These are phyloP conservation scores for Corythornis cristatus DNA, from an alignment of 2,113 vertebrate genomes.

Conservation along the genomic window DNA sequence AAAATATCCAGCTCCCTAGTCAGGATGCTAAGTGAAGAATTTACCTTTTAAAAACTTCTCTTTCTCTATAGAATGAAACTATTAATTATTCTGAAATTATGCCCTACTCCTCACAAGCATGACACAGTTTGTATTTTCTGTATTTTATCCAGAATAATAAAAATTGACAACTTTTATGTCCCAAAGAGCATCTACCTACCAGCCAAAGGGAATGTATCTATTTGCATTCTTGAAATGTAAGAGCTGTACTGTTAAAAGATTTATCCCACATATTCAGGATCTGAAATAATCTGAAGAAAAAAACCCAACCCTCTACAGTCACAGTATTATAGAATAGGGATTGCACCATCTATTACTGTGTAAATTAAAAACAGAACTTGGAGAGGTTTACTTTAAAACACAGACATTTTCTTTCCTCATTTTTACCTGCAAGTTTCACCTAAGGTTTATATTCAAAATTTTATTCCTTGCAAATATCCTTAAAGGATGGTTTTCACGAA, in stretches of 20 bases:
- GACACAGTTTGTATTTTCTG: neutral
- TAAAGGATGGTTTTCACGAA: neutral
- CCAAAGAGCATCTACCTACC: neutral
- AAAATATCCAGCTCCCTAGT: neutral
- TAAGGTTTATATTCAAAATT: neutral
- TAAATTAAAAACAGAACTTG: neutral
- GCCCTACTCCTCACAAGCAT: neutral
- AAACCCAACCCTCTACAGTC: no score
- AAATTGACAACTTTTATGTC: neutral
- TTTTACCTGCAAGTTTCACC: neutral
- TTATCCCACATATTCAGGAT: neutral
- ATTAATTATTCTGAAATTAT: neutral
- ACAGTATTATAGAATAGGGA: neutral
- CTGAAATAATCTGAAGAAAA: neutral
- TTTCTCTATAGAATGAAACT: neutral
- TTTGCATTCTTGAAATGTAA: neutral
- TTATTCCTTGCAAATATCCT: neutral
- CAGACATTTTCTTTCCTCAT: neutral
- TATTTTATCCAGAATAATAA: neutral
- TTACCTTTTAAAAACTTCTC: neutral
- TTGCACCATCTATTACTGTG: neutral
- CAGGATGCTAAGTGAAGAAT: neutral
- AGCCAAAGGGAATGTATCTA: neutral
- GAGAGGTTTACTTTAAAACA: neutral
- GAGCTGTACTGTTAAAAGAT: neutral